Evolutionary conservation across 1,140 invertebrate genomes (phyloP), one percentile per base, ranked within the genome.

Genomic region (Ruditapes philippinarum): DNA sequence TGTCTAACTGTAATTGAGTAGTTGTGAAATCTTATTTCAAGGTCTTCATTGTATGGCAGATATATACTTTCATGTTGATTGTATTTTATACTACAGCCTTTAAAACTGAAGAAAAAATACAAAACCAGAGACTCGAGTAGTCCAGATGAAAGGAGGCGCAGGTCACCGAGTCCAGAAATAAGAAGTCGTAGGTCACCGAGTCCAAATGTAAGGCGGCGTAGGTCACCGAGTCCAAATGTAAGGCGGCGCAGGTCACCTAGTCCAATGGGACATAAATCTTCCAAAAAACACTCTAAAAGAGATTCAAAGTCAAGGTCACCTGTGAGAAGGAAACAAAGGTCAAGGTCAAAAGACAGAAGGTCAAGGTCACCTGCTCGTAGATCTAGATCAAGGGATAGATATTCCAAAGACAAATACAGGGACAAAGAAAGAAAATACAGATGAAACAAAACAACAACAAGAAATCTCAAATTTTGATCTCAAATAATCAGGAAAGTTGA

Each of bases 241-340:
- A 80, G n/a, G 17, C n/a, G 45, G 22, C 19, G 28, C 14, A 74
- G 42, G 28, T 70, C 60, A 51, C 25, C 38, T 45, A 65, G n/a
- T 51, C 62, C 62, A 14, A 84, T 0, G 28, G 65, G 36, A 17
- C 65, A 70, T 19, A 68, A 45, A 33, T 11, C 36, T 19, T 7
- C 11, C 5, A 87, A 38, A 31, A 65, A 76, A 38, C n/a, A 70
- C 28, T 76, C 73, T 33, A 85, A 70, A 38, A 87, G 70, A 65
- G 70, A 80, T 38, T 84, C 80, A 78, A 65, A 80, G 70, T 90
- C 88, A 79, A 79, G 84, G 78, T 90, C 88, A 73, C 84, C 84
- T 68, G 80, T 87, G 1, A 70, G 28, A 42, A 83, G 51, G 60
- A 76, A 86, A 28, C 70, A 81, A 19, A 78, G 68, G 31, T 36